Percentiles rank a stretch among this genome's conserved stretches.
phyloP scores from a whole-genome alignment of 2,113 vertebrate species.

The Alexandromys fortis region DNA sequence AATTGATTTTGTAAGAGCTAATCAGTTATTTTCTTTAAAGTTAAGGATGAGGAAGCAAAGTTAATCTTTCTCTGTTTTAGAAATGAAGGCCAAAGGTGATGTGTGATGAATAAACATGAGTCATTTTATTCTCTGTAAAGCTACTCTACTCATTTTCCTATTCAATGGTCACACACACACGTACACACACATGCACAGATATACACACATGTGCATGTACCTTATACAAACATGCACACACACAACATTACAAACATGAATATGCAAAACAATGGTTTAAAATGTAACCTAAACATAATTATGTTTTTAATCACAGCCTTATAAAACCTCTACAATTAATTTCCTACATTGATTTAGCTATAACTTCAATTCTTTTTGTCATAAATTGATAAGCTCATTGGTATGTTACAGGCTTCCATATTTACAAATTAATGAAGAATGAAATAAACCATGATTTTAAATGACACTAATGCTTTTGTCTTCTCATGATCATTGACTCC shows the following conservation, averaged over 20 bases:
- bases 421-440: not conserved
- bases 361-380: not conserved
- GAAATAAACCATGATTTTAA: conserved; percentile 35
- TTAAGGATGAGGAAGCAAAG: not conserved
- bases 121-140: not conserved
- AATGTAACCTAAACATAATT: not conserved
- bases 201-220: not conserved
- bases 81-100: not conserved
- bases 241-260: not conserved
- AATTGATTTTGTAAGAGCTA: conserved; percentile 43
- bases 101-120: not conserved
- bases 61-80: not conserved
- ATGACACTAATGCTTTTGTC: not conserved
- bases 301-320: not conserved
- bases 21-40: not conserved
- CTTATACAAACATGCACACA: too few species aligned
- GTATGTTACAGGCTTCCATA: not conserved
- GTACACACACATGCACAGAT: not conserved
- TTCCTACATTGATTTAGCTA: conserved; percentile 2
- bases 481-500: not conserved
- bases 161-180: not conserved
- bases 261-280: not conserved
- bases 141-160: not conserved
- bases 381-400: not conserved
- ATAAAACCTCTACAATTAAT: not conserved